phyloP scores from a whole-genome alignment of 1,140 invertebrate genomes.

The Drosophila dunni region DNA sequence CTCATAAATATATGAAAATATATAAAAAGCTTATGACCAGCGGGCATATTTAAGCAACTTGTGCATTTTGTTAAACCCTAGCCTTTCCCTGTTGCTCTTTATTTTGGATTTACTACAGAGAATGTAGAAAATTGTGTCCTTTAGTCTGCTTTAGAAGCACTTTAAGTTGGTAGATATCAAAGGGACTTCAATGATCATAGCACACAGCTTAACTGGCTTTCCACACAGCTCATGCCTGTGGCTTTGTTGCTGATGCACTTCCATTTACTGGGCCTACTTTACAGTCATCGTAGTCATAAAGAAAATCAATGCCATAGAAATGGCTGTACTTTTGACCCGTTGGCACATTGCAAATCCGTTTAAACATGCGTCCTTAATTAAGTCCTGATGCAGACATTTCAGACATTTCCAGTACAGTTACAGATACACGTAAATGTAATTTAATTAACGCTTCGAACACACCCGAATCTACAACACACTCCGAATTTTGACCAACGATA shows the following conservation, averaged over 20 bases:
- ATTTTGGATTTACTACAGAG: neutral
- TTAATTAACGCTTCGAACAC: slow-evolving; percentile 57
- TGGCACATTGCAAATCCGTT: slow-evolving; percentile 47
- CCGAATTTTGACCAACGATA: neutral
- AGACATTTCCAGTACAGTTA: slow-evolving; percentile 3
- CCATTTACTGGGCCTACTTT: neutral
- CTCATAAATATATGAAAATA: slow-evolving; percentile 76
- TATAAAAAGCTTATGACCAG: slow-evolving; percentile 58
- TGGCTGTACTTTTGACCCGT: neutral
- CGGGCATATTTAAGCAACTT: slow-evolving; percentile 33
- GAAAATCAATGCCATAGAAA: slow-evolving; percentile 36
- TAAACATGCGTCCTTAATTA: slow-evolving; percentile 70
- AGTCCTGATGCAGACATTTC: slow-evolving; percentile 22
- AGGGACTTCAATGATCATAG: slow-evolving; percentile 14
- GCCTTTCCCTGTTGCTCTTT: neutral
- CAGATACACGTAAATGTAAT: slow-evolving; percentile 61
- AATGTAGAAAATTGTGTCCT: slow-evolving; percentile 27
- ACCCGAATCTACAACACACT: slow-evolving; percentile 20
- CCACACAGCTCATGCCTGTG: neutral
- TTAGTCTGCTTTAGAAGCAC: neutral
- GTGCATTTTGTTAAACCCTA: slow-evolving; percentile 25
- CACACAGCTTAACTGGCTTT: slow-evolving; percentile 20
- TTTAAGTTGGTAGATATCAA: neutral
- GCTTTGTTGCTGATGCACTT: slow-evolving; percentile 8
- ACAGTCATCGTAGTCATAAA: slow-evolving; percentile 22